Evolutionary conservation across 2,888 invertebrate species (phyloP), one percentile per base, ranked within the genome.

Genomic region (Biston stratarius): DNA sequence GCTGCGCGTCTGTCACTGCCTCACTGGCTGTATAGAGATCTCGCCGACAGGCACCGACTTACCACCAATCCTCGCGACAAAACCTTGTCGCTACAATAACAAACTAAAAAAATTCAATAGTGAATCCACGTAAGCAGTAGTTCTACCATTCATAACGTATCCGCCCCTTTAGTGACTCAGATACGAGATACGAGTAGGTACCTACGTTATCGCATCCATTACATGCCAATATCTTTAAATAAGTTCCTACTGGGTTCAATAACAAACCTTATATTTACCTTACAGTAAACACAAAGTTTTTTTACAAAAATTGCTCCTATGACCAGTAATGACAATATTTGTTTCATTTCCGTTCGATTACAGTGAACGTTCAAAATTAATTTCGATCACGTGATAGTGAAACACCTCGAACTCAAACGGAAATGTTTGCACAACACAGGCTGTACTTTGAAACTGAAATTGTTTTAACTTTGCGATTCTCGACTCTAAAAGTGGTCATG

Each of bases 1-100:
- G 81, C 83, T 77, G 86, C 90, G 85, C 88, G 86, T 83, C 85
- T 88, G 84, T 89, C 80, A 91, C 38, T 38, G 38, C 38, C 38
- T 24, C 24, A 38, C 91, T 91, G 85, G 51, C 58, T 34, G 15
- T 38, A 49, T 24, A 15, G 67, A 62, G 67, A 67, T 67, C 67
- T 67, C 67, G 33, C 61, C 53, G 53, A 12, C 67, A 61, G 67
- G 61, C 53, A 67, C 66, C 57, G 72, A 70, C 70, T 71, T 70
- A 69, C 78, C 74, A 76, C 77, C 73, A 69, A 75, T 74, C 76
- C 72, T 70, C 73, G 60, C 62, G 48, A 59, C 62, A 57, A 63
- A 72, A 70, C 71, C 71, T 64, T 64, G 36, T 33, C 15, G 47
- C 55, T 59, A 49, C 62, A 67, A 66, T 58, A 65, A 64, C 58